Evolutionary conservation across 2,113 vertebrate genomes (phyloP).

Genomic region (Oostethus manadensis): DNA sequence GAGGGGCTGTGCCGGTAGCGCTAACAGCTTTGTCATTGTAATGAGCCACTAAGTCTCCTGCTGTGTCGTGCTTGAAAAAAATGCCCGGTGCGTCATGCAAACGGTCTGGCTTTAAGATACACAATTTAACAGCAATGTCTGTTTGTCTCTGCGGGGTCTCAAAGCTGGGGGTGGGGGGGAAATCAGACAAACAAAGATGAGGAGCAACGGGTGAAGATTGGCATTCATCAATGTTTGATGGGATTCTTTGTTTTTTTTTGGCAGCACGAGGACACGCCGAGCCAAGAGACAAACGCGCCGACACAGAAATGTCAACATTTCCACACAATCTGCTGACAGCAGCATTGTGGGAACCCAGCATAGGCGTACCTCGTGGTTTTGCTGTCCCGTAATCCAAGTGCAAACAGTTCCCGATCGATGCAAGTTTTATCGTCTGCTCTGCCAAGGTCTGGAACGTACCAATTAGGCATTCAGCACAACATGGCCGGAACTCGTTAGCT

Average conservation of each 20-base stretch:
- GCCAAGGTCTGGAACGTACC: slow-evolving; percentile 15
- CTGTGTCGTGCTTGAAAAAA: slow-evolving; percentile 10
- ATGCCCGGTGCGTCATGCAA: slow-evolving; percentile 14
- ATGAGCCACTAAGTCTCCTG: slow-evolving; percentile 20
- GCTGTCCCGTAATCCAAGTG: slow-evolving; percentile 10
- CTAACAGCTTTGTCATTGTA: slow-evolving; percentile 18
- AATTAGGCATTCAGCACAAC: slow-evolving; percentile 50
- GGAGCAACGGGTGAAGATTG: slow-evolving; percentile 45
- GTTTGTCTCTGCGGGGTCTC: background rate
- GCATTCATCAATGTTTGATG: slow-evolving; percentile 65
- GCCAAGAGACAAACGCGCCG: slow-evolving; percentile 6
- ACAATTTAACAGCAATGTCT: slow-evolving; percentile 7
- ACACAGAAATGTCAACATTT: slow-evolving; percentile 7
- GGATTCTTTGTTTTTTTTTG: slow-evolving; percentile 38
- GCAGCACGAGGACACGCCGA: slow-evolving; percentile 15
- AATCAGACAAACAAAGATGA: slow-evolving; percentile 42
- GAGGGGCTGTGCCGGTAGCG: slow-evolving; percentile 19
- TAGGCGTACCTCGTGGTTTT: background rate
- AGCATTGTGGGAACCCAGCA: background rate
- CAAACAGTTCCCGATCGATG: background rate
- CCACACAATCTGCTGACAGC: background rate
- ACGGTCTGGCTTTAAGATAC: slow-evolving; percentile 8
- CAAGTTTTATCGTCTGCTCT: too few relatives aligned
- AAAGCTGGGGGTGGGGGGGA: too few relatives aligned
- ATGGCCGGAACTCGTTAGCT: slow-evolving; percentile 44